Evolutionary conservation across 2,113 vertebrate species (phyloP).

Genomic region (Equus przewalskii): DNA sequence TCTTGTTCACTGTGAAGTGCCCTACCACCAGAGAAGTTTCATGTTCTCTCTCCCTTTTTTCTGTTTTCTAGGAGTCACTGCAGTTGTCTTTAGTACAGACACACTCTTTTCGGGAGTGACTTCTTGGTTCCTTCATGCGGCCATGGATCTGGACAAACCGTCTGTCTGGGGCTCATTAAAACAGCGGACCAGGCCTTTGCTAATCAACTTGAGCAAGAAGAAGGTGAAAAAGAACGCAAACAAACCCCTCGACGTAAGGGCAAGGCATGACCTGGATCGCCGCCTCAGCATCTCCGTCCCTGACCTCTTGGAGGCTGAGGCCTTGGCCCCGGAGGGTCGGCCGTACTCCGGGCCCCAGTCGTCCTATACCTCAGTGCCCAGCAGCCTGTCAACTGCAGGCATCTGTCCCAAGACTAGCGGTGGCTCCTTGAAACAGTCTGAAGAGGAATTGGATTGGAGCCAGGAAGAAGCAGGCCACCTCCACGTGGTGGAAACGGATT

Average conservation of each 20-base stretch:
- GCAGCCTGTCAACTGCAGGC: conserved; percentile 81
- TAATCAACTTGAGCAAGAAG: conserved; percentile 86
- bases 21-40: not conserved
- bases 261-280: conserved; percentile 81
- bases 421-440: conserved; percentile 38
- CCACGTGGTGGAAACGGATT: rapidly evolving
- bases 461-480: conserved; percentile 33
- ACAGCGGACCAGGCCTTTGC: conserved; percentile 87
- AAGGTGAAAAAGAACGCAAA: conserved; percentile 83
- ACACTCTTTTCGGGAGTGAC: not conserved
- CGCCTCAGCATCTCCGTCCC: conserved; percentile 89
- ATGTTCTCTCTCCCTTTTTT: conserved; percentile 67
- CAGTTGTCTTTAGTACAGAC: not conserved
- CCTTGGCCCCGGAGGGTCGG: conserved; percentile 57
- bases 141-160: conserved; percentile 89
- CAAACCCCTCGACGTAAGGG: conserved; percentile 80
- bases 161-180: conserved; percentile 91
- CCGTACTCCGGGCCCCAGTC: conserved; percentile 77
- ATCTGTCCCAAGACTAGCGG: conserved; percentile 81
- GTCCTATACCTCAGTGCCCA: conserved; percentile 79
- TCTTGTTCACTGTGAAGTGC: not conserved
- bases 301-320: conserved; percentile 87
- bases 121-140: conserved; percentile 57
- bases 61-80: conserved; percentile 73
- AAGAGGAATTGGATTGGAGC: conserved; percentile 83